phyloP scores from a whole-genome alignment of 2,888 invertebrate species.

The Theretra japonica region DNA sequence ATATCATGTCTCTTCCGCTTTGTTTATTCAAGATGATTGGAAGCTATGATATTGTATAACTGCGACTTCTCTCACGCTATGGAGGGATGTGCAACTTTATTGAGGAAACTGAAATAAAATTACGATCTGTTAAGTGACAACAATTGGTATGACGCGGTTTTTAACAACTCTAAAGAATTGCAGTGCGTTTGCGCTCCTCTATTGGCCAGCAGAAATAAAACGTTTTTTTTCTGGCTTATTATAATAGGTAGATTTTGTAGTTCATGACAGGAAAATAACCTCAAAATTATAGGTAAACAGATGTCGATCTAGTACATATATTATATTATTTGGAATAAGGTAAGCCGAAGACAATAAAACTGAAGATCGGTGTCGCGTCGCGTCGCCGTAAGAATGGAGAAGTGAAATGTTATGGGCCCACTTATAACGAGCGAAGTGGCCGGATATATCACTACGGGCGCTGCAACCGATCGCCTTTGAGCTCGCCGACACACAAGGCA shows the following conservation, averaged over 20 bases:
- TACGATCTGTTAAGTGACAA: constrained; percentile 1
- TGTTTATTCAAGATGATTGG: too few relatives aligned
- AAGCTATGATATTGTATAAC: not conserved
- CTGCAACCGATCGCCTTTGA: constrained; percentile 28
- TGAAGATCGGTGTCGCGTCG: not conserved
- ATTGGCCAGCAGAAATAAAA: not conserved
- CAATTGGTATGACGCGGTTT: constrained; percentile 6
- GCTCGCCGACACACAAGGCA: not conserved
- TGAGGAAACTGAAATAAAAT: constrained; percentile 25
- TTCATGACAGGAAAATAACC: too few relatives aligned
- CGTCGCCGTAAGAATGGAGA: constrained; percentile 6
- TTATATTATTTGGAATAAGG: not conserved
- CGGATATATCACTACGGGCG: constrained; percentile 23
- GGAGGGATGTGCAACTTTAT: not conserved
- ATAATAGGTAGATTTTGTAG: too few relatives aligned
- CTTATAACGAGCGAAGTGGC: constrained; percentile 24
- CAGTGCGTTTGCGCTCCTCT: not conserved
- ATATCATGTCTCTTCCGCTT: too few relatives aligned
- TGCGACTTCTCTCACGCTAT: not conserved
- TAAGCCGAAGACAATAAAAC: constrained; percentile 17
- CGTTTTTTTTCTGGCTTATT: not conserved
- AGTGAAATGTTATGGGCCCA: constrained; percentile 25
- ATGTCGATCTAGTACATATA: too few relatives aligned
- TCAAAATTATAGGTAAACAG: too few relatives aligned
- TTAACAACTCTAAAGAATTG: not conserved